Evolutionary conservation across 2,888 invertebrate species (phyloP).

Genomic region (Proisotoma minuta): DNA sequence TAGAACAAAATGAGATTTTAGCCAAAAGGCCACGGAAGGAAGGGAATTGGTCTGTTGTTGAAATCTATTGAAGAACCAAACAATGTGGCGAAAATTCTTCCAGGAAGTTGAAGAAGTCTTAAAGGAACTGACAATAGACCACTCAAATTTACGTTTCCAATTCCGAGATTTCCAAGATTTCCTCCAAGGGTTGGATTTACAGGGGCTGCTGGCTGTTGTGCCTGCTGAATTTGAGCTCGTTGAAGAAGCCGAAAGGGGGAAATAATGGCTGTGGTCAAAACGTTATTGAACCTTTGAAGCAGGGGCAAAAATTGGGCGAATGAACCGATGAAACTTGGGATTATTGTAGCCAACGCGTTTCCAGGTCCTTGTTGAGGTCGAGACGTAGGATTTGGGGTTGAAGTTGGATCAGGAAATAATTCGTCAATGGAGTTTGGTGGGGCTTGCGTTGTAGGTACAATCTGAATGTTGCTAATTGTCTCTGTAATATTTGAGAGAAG

Average conservation of each 20-base stretch:
- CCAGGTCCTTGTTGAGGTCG: neutral
- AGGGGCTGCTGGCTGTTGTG: neutral
- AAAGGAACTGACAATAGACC: neutral
- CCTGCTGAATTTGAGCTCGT: neutral
- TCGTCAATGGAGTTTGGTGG: neutral
- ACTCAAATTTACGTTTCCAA: neutral
- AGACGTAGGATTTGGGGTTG: neutral
- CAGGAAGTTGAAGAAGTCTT: slow-evolving; percentile 7
- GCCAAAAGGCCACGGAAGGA: slow-evolving; percentile 11
- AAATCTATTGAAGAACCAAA: slow-evolving; percentile 11
- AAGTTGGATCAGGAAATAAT: neutral
- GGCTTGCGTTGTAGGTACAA: neutral
- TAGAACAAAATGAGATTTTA: too few species aligned
- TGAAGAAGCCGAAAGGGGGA: neutral
- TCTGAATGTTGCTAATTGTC: neutral
- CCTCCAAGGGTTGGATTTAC: slow-evolving; percentile 1
- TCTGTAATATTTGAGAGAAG: neutral
- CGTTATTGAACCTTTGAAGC: slow-evolving; percentile 7
- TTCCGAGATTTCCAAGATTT: neutral
- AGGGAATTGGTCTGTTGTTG: neutral
- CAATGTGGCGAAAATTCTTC: slow-evolving; percentile 1
- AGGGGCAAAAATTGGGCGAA: slow-evolving; percentile 4
- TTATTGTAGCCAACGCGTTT: neutral
- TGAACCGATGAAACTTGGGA: neutral
- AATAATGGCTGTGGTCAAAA: neutral